Conservation (phyloP, 2,113 vertebrate genomes). For the Centropus unirufus region DNA sequence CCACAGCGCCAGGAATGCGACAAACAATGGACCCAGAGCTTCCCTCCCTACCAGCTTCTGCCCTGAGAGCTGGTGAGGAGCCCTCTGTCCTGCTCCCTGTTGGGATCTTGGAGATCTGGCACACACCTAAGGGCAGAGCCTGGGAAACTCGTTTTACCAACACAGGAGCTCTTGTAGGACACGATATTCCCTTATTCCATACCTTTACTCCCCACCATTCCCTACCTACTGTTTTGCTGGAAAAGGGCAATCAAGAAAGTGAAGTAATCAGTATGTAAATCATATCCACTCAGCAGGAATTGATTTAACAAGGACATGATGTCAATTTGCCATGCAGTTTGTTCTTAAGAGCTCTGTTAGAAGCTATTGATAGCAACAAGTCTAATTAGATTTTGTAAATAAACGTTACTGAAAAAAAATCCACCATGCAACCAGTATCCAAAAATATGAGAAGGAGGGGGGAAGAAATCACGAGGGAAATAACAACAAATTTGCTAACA, state of each 20-base stretch:
- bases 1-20: fast-evolving
- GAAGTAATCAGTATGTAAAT: conserved; percentile 63
- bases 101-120: not conserved
- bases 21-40: too few relatives aligned
- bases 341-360: conserved; percentile 39
- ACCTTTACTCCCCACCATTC: not conserved
- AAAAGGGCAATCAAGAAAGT: conserved; percentile 50
- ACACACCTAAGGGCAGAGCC: fast-evolving
- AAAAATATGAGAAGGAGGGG: not conserved
- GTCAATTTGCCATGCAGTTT: conserved; percentile 39
- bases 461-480: not conserved
- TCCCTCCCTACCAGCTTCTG: not conserved
- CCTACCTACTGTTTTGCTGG: not conserved
- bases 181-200: not conserved
- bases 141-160: not conserved
- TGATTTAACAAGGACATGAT: conserved; percentile 43
- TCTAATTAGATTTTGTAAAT: conserved; percentile 56
- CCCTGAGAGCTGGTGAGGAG: not conserved
- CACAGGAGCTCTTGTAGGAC: fast-evolving
- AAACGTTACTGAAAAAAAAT: conserved; percentile 26
- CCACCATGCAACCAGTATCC: not conserved
- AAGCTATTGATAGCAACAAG: conserved; percentile 57
- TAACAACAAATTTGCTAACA: conserved; percentile 9
- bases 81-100: fast-evolving
- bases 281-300: conserved; percentile 25